A percentile compares a stretch with the other conserved stretches of the same genome.
Evolutionary conservation across 2,888 invertebrate species (phyloP).

Genomic region (Nomada ruficornis): DNA sequence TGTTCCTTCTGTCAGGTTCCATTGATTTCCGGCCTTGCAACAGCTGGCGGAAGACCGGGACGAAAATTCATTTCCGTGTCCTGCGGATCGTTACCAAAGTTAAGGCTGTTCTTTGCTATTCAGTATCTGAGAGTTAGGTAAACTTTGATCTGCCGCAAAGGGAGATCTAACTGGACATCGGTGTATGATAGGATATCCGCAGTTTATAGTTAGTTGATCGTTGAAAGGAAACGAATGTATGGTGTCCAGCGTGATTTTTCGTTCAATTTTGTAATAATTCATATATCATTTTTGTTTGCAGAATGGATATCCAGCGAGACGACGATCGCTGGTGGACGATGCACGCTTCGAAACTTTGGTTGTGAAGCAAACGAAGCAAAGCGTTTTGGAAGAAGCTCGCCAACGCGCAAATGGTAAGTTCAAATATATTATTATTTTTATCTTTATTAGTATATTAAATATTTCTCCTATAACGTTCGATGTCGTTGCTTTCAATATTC

Average conservation of each 20-base stretch:
- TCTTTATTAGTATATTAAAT: not conserved
- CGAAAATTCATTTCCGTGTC: constrained; percentile 70
- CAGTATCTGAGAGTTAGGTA: not conserved
- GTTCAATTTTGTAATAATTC: not conserved
- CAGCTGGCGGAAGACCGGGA: constrained; percentile 40
- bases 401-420: constrained; percentile 93
- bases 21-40: constrained; percentile 75
- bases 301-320: constrained; percentile 98
- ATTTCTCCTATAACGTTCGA: no score
- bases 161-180: not conserved
- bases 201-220: constrained; percentile 22
- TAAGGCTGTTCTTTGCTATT: constrained; percentile 2
- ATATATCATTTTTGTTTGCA: constrained; percentile 9
- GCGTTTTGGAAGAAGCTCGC: constrained; percentile 95
- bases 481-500: not conserved
- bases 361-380: constrained; percentile 97
- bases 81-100: constrained; percentile 47
- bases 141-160: constrained; percentile 19
- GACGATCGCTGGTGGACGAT: constrained; percentile 98
- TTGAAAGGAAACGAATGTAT: not conserved
- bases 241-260: not conserved
- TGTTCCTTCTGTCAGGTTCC: constrained; percentile 30
- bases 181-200: constrained; percentile 37
- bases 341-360: constrained; percentile 98
- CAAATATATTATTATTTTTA: not conserved